Evolutionary conservation across 53 echinoderm and acorn worm species (phyloP), one percentile per base, ranked within the genome.

Genomic region (Arbacia lixula): DNA sequence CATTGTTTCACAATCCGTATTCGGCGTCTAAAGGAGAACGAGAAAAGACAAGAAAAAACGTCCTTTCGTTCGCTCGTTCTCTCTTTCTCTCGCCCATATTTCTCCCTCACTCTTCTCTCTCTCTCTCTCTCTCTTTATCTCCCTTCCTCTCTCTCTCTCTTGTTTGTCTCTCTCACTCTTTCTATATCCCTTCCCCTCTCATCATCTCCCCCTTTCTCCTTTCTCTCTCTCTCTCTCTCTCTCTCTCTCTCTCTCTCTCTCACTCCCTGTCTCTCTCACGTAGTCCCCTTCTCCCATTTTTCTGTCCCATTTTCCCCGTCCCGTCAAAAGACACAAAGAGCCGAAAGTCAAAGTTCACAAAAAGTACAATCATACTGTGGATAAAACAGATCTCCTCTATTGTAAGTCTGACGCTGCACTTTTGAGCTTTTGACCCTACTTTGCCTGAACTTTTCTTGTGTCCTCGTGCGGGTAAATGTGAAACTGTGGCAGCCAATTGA

Each of bases 381-480:
- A 58, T 77, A 58, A 77, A 77, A 77, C 32, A 58, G 60, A 77
- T 77, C 57, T 12, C 12, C 14, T 77, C 58, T 58, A 14, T 77
- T 56, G 22, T 60, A 77, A 77, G 36, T 77, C 58, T 77, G 77
- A 28, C 20, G 57, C 37, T 77, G 77, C 58, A 77, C 77, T 77
- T 77, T 77, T 77, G 77, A 77, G 77, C 77, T 77, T 77, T 77
- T 77, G 58, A 77, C 58, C 77, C 77, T 40, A 6, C 6, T 53
- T 25, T 14, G 22, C 77, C 58, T 77, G 77, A 77, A 77, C 77
- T 77, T 56, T 77, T 77, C 77, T 77, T 77, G 30, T 24, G 54
- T 43, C 32, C 29, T 19, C n/a, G 39, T n/a, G 31, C 32, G 54
- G 60, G 40, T 40, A 77, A 77, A 77, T 58, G 37, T 58, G 77